These are phyloP conservation scores for Myotis vivesi DNA, from an alignment of 2,797 vertebrate genomes.

Conservation along the genomic window DNA sequence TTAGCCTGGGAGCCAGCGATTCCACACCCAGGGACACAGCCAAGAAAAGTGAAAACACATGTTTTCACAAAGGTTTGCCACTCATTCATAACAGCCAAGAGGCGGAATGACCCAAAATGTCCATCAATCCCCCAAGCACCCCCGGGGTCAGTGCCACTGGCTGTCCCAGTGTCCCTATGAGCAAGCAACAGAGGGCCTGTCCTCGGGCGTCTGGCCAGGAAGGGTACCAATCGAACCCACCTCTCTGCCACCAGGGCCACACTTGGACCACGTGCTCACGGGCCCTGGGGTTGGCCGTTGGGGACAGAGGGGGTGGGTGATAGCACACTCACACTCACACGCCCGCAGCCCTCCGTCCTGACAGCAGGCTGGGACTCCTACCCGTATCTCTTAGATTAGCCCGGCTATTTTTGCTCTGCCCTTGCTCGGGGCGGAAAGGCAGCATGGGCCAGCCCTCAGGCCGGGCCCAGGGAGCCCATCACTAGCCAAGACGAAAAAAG, in stretches of 20 bases:
- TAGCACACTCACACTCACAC: constrained; percentile 32
- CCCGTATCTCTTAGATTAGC: constrained; percentile 77
- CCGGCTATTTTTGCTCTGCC: constrained; percentile 77
- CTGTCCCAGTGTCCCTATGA: background rate
- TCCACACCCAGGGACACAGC: background rate
- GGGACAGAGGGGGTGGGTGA: background rate
- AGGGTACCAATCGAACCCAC: background rate
- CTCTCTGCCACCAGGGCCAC: background rate
- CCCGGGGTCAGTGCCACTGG: background rate
- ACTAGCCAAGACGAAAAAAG: background rate
- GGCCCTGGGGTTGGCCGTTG: background rate
- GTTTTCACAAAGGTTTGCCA: background rate
- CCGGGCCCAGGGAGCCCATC: constrained; percentile 40
- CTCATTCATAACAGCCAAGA: background rate
- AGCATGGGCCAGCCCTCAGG: constrained; percentile 18
- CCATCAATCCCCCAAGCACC: background rate
- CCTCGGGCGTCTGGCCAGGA: background rate
- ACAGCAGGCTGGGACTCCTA: constrained; percentile 50
- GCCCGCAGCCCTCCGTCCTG: constrained; percentile 53
- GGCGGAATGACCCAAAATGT: background rate
- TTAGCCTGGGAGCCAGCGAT: background rate
- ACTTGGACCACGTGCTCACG: background rate
- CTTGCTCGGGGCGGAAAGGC: constrained; percentile 60
- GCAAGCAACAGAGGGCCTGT: background rate
- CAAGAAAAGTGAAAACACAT: background rate